Evolutionary conservation across 2,797 vertebrate species (phyloP), one percentile per base, ranked within the genome.

Genomic region (Pseudochirops corinnae): DNA sequence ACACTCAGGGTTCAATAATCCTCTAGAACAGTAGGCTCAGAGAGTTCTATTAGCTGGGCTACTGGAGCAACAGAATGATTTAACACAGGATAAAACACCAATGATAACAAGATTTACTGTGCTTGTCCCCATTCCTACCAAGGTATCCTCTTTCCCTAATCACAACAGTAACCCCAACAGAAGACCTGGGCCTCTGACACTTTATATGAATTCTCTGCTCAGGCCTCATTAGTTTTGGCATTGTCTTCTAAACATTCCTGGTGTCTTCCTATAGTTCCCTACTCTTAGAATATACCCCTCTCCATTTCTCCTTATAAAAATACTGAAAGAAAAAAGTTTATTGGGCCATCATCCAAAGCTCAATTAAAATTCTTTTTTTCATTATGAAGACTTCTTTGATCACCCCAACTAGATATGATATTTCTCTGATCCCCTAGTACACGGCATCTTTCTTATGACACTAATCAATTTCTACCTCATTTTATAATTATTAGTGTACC

Each of bases 181-280:
- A 39, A 39, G 62, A 95, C 55, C n/a, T 87, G 0, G 33, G 9
- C 39, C 21, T 55, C 91, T 93, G 62, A n/a, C 56, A 16, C 55
- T 94, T 93, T 46, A 87, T 55, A 56, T 90, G 97, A 39, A 74
- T 21, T 29, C 33, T 74, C n/a, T 74, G n/a, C 28, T 55, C 26
- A 12, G 50, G 3, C 28, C 29, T 60, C n/a, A 55, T 90, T 92
- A 94, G 90, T 93, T 91, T 93, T 90, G 52, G 55, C 13, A 92
- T 91, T 93, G 74, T 94, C 5, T 90, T 46, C 55, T 62, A 92
- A 92, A 92, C 67, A 96, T 4, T 74, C 4, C 55, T 91, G 62
- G 33, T 91, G 28, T 90, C 55, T 96, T 94, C 21, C 6, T 11
- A 57, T 94, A 90, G 5, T 91, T 94, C 24, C 28, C 3, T 92